Conservation (phyloP, 2,113 vertebrate genomes). For the Danio rerio region GRCz12tu NC_133180.1:59857001-59857500, state of each 20-base stretch:
- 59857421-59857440: too few species aligned
- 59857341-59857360: conserved; percentile 10
- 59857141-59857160: conserved; percentile 7
- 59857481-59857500: conserved; percentile 2
- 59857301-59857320: too few species aligned
- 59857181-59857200: background rate
- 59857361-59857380: conserved; percentile 17
- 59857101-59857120: conserved; percentile 6
- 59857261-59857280: background rate
- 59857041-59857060: conserved; percentile 29
- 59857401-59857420: too few species aligned
- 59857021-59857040: conserved; percentile 68
- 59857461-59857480: too few species aligned
- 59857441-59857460: too few species aligned
- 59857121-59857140: background rate
- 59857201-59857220: background rate
- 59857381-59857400: background rate
- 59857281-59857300: background rate
- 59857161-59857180: background rate
- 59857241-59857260: background rate
- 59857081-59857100: conserved; percentile 7
- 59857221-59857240: background rate
- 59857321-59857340: background rate
- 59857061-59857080: background rate
- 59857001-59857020: conserved; percentile 56